Conservation (phyloP, 2,888 invertebrate species). For the Lepidochrysops patricia region DNA sequence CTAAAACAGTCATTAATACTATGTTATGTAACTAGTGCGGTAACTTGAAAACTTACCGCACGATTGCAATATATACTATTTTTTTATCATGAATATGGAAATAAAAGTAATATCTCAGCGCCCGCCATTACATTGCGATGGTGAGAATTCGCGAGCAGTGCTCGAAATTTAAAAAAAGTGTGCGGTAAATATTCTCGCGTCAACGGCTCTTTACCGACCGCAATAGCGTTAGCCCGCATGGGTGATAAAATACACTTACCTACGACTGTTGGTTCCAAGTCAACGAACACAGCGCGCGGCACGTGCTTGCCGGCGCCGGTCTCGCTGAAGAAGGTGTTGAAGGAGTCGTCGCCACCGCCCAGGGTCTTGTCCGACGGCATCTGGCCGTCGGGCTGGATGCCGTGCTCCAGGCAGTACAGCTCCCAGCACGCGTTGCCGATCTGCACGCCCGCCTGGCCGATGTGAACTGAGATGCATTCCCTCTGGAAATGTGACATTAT, state of each 20-base stretch:
- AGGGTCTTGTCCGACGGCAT: slow-evolving; percentile 88
- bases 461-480: slow-evolving; percentile 90
- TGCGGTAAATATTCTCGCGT: no score
- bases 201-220: no score
- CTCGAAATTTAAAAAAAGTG: no score
- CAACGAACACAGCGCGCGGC: slow-evolving; percentile 91
- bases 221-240: no score
- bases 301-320: slow-evolving; percentile 88
- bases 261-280: slow-evolving; percentile 94
- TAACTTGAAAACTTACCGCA: no score
- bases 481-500: slow-evolving; percentile 65
- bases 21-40: no score
- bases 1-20: no score
- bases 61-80: no score
- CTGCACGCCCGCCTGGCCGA: slow-evolving; percentile 90
- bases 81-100: no score
- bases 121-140: no score
- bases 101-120: no score
- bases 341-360: slow-evolving; percentile 83
- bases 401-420: slow-evolving; percentile 87
- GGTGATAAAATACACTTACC: slow-evolving; percentile 73
- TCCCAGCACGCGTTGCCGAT: slow-evolving; percentile 93
- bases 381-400: slow-evolving; percentile 89
- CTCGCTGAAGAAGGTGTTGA: slow-evolving; percentile 86
- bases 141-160: no score